A percentile compares a stretch with the other conserved stretches of the same genome.
Evolutionary conservation across 2,113 vertebrate species (phyloP).

Genomic region (Ahaetulla prasina): DNA sequence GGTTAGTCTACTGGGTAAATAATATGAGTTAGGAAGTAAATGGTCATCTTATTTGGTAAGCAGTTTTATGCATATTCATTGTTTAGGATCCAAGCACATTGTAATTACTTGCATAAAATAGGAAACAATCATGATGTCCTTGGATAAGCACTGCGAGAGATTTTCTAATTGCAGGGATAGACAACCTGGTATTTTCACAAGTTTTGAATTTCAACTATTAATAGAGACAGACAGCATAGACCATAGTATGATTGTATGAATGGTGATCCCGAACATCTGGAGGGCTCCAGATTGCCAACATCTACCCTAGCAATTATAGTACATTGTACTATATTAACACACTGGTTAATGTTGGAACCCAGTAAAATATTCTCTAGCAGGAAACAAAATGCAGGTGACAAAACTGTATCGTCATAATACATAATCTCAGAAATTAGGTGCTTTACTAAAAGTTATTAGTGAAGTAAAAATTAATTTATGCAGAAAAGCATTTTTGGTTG

Average conservation of each 20-base stretch:
- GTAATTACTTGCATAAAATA: not conserved
- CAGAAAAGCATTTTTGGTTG: not conserved
- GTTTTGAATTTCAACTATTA: not conserved
- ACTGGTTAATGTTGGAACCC: not conserved
- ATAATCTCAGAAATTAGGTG: not conserved
- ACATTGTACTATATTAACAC: too few species aligned
- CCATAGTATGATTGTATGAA: not conserved
- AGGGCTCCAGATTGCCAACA: not conserved
- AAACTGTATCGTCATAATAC: not conserved
- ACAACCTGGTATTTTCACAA: not conserved
- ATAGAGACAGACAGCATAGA: not conserved
- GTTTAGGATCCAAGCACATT: not conserved
- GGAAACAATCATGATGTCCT: not conserved
- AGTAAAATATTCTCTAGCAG: not conserved
- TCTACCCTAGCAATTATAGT: not conserved
- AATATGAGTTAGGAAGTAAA: not conserved
- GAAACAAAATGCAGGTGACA: not conserved
- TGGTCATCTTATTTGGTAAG: not conserved
- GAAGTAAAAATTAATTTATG: too few species aligned
- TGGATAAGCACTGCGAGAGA: not conserved
- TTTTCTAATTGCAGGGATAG: not conserved
- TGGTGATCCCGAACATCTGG: not conserved
- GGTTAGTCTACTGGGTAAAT: not conserved
- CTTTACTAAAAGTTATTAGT: not conserved
- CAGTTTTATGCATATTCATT: slow-evolving; percentile 1